Evolutionary conservation across 2,797 vertebrate genomes (phyloP).

Genomic region (Gephyroberyx darwinii): DNA sequence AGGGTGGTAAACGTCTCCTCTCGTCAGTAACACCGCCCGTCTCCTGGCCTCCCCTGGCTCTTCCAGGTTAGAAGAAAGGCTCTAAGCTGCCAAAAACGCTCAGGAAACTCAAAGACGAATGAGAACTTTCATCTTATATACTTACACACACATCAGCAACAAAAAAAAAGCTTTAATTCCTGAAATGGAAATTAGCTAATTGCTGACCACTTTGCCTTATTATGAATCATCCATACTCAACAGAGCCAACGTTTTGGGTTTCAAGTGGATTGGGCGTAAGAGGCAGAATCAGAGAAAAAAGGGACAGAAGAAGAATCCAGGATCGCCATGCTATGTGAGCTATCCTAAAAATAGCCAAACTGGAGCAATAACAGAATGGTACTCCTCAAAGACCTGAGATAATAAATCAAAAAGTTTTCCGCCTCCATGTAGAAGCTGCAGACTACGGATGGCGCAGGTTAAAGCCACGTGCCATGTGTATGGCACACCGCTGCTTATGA

Average conservation of each 20-base stretch:
- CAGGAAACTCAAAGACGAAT: not conserved
- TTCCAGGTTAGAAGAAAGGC: conserved; percentile 9
- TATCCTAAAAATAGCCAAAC: conserved; percentile 68
- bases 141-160: not conserved
- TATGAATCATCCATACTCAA: conserved; percentile 38
- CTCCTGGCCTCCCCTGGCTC: conserved; percentile 17
- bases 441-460: not conserved
- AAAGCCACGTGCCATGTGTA: conserved; percentile 11
- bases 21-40: conserved; percentile 46
- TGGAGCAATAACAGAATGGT: conserved; percentile 47
- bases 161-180: conserved; percentile 3
- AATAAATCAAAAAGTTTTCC: conserved; percentile 20
- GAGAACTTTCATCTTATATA: too few relatives aligned
- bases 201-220: conserved; percentile 13
- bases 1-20: conserved; percentile 55
- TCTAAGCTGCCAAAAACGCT: not conserved
- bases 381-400: conserved; percentile 33
- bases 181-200: conserved; percentile 4
- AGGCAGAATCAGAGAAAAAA: conserved; percentile 29
- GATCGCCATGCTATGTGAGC: conserved; percentile 60
- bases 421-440: not conserved
- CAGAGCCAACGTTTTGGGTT: conserved; percentile 18
- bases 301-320: conserved; percentile 43
- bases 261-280: conserved; percentile 7
- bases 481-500: conserved; percentile 37